A percentile compares a stretch with the other conserved stretches of the same genome.
Evolutionary conservation across 1,140 invertebrate species (phyloP).

Genomic region (Caerostris extrusa): DNA sequence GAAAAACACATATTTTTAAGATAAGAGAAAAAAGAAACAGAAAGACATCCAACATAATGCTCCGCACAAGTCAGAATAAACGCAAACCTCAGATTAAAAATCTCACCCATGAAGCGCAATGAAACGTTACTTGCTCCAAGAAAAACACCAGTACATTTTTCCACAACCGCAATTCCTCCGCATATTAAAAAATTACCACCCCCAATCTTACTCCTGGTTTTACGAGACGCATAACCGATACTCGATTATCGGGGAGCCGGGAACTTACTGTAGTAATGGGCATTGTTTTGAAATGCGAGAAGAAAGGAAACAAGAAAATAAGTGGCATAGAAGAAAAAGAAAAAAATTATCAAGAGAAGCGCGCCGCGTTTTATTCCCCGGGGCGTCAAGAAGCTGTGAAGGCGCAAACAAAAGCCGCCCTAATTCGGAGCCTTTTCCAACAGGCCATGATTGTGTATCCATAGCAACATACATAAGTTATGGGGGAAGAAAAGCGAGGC

Average conservation of each 20-base stretch:
- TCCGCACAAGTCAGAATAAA: too few relatives aligned
- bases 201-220: background rate
- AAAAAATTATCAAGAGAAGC: background rate
- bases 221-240: background rate
- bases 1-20: too few relatives aligned
- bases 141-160: background rate
- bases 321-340: background rate
- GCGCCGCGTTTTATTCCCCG: background rate
- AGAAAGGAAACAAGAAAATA: background rate
- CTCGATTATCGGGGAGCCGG: background rate
- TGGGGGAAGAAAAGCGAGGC: constrained; percentile 46
- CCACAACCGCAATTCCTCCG: background rate
- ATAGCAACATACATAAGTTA: constrained; percentile 75
- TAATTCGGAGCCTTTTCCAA: constrained; percentile 43
- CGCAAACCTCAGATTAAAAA: too few relatives aligned
- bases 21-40: too few relatives aligned
- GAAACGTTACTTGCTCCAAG: background rate
- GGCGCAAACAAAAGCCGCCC: constrained; percentile 29
- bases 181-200: background rate
- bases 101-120: too few relatives aligned
- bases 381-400: background rate
- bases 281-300: constrained; percentile 66
- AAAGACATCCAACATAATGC: too few relatives aligned
- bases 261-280: constrained; percentile 21
- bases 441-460: constrained; percentile 67